These are phyloP conservation scores for Pelobates fuscus DNA, from an alignment of 2,113 vertebrate genomes.

Conservation along the genomic window DNA sequence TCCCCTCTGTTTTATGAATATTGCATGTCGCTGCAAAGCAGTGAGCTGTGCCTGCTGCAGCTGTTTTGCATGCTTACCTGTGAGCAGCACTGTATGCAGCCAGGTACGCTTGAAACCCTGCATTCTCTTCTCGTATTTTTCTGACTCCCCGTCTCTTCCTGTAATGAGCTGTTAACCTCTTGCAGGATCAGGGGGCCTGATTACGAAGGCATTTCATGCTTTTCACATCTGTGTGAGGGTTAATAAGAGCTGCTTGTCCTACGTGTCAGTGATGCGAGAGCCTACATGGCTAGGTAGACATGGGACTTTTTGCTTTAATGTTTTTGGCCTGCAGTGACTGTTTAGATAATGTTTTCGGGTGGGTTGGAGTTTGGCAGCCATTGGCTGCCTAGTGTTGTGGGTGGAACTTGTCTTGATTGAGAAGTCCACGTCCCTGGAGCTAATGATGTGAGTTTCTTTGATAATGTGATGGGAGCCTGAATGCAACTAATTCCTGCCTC, in stretches of 20 bases:
- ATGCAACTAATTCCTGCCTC: conserved; percentile 7
- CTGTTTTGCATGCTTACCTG: conserved; percentile 46
- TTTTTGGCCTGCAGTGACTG: conserved; percentile 58
- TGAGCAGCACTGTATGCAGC: conserved; percentile 49
- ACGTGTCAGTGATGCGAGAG: not conserved
- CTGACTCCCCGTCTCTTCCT: conserved; percentile 15
- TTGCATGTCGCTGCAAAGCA: conserved; percentile 55
- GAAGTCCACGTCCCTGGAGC: conserved; percentile 57
- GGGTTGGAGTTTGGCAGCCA: conserved; percentile 67
- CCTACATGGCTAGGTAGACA: not conserved
- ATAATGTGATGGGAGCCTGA: conserved; percentile 27
- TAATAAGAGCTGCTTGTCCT: not conserved
- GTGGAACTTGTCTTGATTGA: conserved; percentile 71
- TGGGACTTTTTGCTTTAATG: conserved; percentile 46
- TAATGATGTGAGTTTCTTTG: conserved; percentile 34
- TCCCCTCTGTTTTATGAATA: conserved; percentile 40
- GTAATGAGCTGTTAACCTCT: conserved; percentile 18
- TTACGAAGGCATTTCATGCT: not conserved
- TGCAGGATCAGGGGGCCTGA: not conserved
- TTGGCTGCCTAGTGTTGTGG: conserved; percentile 78
- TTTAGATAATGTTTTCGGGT: conserved; percentile 69
- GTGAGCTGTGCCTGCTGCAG: conserved; percentile 7
- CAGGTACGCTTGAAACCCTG: conserved; percentile 43
- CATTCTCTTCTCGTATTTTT: not conserved
- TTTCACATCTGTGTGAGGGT: not conserved